These are phyloP conservation scores for Drusus annulatus DNA, from an alignment of 1,140 invertebrate species.

Conservation along the genomic window DNA sequence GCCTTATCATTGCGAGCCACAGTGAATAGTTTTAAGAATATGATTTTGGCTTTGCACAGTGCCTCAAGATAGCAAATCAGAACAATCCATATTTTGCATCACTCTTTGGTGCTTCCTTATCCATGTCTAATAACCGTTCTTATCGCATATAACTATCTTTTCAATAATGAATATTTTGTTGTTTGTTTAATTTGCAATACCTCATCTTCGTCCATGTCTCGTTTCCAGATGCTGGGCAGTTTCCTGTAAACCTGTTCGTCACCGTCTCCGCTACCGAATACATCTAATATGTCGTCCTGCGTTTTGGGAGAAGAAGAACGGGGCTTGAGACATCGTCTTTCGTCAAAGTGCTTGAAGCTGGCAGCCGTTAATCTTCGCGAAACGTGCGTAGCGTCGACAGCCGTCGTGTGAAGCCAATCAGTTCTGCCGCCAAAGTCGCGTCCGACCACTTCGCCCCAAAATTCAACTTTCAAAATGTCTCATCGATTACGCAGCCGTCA, in stretches of 20 bases:
- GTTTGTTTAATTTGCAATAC: slow-evolving; percentile 9
- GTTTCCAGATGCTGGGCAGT: slow-evolving; percentile 44
- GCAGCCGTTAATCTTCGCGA: slow-evolving; percentile 13
- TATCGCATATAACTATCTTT: too few species aligned
- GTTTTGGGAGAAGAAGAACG: slow-evolving; percentile 44
- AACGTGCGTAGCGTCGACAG: slow-evolving; percentile 21
- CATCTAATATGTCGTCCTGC: slow-evolving; percentile 46
- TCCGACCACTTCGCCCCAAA: neutral
- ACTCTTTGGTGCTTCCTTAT: neutral
- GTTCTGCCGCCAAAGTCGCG: neutral
- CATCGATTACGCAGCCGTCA: neutral
- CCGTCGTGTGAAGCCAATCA: slow-evolving; percentile 30
- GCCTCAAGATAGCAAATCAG: too few species aligned
- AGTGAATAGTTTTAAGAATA: too few species aligned
- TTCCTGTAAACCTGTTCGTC: slow-evolving; percentile 57
- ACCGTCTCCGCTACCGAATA: slow-evolving; percentile 42
- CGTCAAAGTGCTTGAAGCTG: slow-evolving; percentile 15
- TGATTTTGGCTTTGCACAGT: too few species aligned
- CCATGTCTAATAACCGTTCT: neutral
- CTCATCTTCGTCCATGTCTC: slow-evolving; percentile 43
- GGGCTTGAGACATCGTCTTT: slow-evolving; percentile 3
- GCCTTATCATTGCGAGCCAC: too few species aligned
- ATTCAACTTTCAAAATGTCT: neutral
- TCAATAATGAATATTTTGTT: neutral
- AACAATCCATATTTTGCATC: neutral